Evolutionary conservation across 1,140 invertebrate genomes (phyloP), one percentile per base, ranked within the genome.

Genomic region (Drosophila cardini): DNA sequence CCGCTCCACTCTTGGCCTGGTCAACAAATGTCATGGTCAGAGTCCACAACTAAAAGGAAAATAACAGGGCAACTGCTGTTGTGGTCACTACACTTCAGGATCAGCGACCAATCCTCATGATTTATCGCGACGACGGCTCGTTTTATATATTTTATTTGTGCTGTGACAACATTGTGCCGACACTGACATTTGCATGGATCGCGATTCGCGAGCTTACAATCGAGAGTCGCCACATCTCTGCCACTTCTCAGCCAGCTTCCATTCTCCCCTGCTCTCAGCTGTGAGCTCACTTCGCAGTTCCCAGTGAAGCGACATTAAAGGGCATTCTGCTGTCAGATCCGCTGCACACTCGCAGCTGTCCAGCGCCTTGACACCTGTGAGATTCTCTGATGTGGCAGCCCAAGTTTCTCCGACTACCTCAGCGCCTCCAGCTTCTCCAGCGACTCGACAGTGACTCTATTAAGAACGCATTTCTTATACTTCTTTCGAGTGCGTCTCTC

Each of bases 131-230:
- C 38, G 83, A 87, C 84, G 83, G 83, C 69, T 53, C 80, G 79
- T 86, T 86, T 86, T 86, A 86, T 86, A 86, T 86, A 84, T 86
- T 87, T 86, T 89, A 85, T 85, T 85, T 85, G 77, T 74, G 46
- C 64, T 60, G 65, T 81, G 81, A 85, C 81, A 85, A 78, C 48
- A 34, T 78, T 69, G 32, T 36, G 77, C 57, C 78, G 73, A 77
- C 69, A 68, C 61, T 76, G 83, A 86, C 83, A 86, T 86, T 86
- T 86, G 83, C 83, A 86, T 86, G 83, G 84, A 76, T 76, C 75
- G 78, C 64, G 58, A n/a, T n/a, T n/a, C n/a, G n/a, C 21, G 21
- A 26, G 53, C 13, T 26, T 45, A 34, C 69, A 71, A 53, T 63
- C 48, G 43, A 43, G 18, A 34, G 34, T 67, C 15, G 13, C 30